A percentile compares a stretch with the other conserved stretches of the same genome.
Conservation (phyloP, 2,888 invertebrate genomes). For the Dicroscelio sp. region DNA sequence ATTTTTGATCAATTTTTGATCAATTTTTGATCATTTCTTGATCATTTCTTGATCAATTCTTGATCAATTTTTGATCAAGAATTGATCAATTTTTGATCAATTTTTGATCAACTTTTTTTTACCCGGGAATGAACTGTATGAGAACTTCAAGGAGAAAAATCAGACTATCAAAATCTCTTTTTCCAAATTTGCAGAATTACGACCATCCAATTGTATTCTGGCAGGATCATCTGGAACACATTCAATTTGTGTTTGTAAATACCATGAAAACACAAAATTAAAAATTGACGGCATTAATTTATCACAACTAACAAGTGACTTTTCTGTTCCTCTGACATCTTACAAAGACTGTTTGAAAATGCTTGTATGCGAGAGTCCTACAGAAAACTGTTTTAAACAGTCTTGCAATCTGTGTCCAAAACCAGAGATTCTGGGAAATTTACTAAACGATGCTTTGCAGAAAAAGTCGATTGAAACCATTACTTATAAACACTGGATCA, state of each 20-base stretch:
- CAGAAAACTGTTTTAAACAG: background rate
- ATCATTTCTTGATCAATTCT: too few species aligned
- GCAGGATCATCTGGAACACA: conserved; percentile 8
- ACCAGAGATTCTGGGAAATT: background rate
- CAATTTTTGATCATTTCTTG: too few species aligned
- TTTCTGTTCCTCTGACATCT: background rate
- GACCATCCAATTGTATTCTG: background rate
- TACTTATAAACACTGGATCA: conserved; percentile 24
- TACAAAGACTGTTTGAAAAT: conserved; percentile 19
- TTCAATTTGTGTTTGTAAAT: background rate
- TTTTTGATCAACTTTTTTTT: too few species aligned
- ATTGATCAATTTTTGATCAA: too few species aligned
- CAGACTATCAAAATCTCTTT: background rate
- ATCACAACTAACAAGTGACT: background rate
- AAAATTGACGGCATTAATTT: conserved; percentile 13
- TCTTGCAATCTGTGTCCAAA: background rate
- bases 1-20: too few species aligned
- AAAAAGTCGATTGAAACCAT: background rate
- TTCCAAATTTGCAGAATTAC: conserved; percentile 5
- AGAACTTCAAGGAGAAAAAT: background rate
- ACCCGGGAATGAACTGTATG: conserved; percentile 6
- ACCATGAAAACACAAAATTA: conserved; percentile 8
- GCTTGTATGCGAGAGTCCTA: background rate
- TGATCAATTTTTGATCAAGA: too few species aligned
- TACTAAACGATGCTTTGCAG: background rate